Evolutionary conservation across 2,797 vertebrate species (phyloP).

Genomic region (Myripristis jacobus): DNA sequence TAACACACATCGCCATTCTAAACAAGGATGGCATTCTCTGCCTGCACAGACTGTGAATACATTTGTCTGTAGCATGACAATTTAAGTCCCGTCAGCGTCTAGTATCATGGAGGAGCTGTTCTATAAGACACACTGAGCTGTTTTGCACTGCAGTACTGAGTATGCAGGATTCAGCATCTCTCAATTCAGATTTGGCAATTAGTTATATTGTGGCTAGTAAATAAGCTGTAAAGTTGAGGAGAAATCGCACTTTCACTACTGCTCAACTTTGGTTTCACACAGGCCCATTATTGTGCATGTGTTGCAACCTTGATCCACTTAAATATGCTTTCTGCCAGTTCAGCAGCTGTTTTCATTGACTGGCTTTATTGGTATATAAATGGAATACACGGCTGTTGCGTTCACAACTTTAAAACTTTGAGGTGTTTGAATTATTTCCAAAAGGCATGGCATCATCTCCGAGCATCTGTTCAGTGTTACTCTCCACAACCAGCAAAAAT

Average conservation of each 20-base stretch:
- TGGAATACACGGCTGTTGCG: conserved; percentile 47
- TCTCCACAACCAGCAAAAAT: conserved; percentile 43
- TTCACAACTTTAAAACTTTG: conserved; percentile 52
- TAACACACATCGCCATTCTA: conserved; percentile 46
- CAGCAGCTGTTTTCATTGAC: conserved; percentile 70
- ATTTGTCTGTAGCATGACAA: conserved; percentile 43
- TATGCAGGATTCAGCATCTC: conserved; percentile 35
- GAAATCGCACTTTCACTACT: conserved; percentile 50
- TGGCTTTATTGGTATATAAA: conserved; percentile 72
- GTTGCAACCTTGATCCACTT: conserved; percentile 46
- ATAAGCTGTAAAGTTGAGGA: conserved; percentile 62
- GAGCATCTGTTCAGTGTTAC: conserved; percentile 57
- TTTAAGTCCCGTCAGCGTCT: conserved; percentile 31
- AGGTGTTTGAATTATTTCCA: conserved; percentile 53
- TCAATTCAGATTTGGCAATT: conserved; percentile 52
- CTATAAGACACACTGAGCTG: neutral
- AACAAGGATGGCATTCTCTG: conserved; percentile 71
- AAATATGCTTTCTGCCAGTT: conserved; percentile 60
- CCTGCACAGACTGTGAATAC: conserved; percentile 27
- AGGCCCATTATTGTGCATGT: conserved; percentile 32
- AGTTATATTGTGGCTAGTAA: conserved; percentile 51
- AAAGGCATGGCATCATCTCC: conserved; percentile 51
- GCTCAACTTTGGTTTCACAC: conserved; percentile 32
- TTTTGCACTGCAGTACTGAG: conserved; percentile 3
- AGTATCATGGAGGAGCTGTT: conserved; percentile 24